Conservation (phyloP, 92 coral and sea anemone genomes). For the Epizoanthus rinbou region DNA sequence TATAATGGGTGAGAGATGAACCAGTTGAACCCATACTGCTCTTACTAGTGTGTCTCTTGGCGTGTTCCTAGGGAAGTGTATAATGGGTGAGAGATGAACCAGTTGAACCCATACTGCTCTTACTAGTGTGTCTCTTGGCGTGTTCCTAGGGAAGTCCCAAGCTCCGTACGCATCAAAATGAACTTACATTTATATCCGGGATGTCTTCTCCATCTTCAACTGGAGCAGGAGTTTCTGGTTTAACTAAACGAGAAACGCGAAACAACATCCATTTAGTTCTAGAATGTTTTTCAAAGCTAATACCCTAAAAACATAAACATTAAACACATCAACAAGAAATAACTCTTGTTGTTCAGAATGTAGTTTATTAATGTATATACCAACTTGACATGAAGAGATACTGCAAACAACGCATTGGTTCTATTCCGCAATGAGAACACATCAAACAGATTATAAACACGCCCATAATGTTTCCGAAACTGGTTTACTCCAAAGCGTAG, state of each 20-base stretch:
- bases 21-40: slow-evolving; percentile 58
- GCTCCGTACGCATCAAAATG: not conserved
- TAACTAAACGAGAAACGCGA: slow-evolving; percentile 50
- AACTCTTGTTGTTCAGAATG: too few species aligned
- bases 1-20: too few species aligned
- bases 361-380: too few species aligned
- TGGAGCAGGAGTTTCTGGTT: slow-evolving; percentile 55
- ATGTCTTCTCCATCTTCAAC: slow-evolving; percentile 80
- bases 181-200: slow-evolving; percentile 85
- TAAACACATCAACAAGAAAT: too few species aligned
- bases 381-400: too few species aligned
- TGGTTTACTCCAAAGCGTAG: too few species aligned
- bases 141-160: slow-evolving; percentile 60
- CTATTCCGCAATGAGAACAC: too few species aligned
- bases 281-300: too few species aligned
- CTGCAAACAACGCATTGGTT: too few species aligned
- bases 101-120: slow-evolving; percentile 80
- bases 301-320: too few species aligned
- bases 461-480: too few species aligned
- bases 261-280: not conserved
- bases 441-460: too few species aligned
- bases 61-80: slow-evolving; percentile 65
- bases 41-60: slow-evolving; percentile 90
- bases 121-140: slow-evolving; percentile 90
- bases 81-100: not conserved